Evolutionary conservation across 2,797 vertebrate species (phyloP), one percentile per base, ranked within the genome.

Genomic region (Jordanella pulchra): DNA sequence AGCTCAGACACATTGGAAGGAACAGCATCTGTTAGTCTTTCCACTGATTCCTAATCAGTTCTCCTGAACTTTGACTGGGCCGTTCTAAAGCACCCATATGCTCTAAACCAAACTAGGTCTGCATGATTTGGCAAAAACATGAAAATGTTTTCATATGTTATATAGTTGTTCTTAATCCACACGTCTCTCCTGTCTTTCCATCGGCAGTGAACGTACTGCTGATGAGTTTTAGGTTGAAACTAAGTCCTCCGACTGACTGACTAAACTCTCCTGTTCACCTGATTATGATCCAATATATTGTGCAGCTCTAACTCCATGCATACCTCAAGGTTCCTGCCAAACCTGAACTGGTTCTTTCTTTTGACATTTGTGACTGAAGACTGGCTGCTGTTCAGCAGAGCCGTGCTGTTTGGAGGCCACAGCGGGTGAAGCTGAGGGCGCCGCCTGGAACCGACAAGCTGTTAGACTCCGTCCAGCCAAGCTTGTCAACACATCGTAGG

Each of bases 371-470:
- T 58, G 0, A 65, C 39, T 76, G 50, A 13, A 61, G 47, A 72
- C 21, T 18, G 51, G 27, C 54, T 77, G 23, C 69, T 82, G 74
- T 71, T 72, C n/a, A 45, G 64, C 9, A 2, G 63, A 67, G 30
- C 82, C 55, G 69, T 39, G n/a, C 68, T 77, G 63, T 25, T 47
- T 54, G 66, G 75, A 69, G 83, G 80, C 66, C 83, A 67, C 84
- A 89, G 89, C 12, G 48, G 82, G 87, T 78, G 75, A 79, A 77
- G 71, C 85, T 51, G 56, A 86, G 74, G 71, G 69, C 71, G 63
- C 55, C 45, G 78, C 69, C 65, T 80, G 80, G 71, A 83, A 78
- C 54, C 27, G 39, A 74, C 85, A 86, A 85, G 84, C 89, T 91
- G 91, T 84, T 89, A 66, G 12, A 61, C 72, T 58, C n/a, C 6